phyloP scores from a whole-genome alignment of 2,113 vertebrate species.

The Epinephelus moara region DNA sequence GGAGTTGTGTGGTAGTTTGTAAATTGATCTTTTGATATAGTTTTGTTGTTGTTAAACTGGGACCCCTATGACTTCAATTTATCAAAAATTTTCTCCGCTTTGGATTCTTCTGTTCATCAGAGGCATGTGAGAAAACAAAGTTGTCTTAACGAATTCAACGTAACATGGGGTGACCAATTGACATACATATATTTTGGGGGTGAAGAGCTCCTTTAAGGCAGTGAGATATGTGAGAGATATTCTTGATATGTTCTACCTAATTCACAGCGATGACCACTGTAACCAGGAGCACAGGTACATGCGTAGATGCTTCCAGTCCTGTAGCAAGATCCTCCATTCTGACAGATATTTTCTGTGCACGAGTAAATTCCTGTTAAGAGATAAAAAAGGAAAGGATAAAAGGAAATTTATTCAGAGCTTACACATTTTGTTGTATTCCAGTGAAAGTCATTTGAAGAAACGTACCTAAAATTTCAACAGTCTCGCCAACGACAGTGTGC shows the following conservation, averaged over 20 bases:
- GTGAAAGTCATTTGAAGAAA: background rate
- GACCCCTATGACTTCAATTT: no score
- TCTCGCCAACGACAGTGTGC: slow-evolving; percentile 72
- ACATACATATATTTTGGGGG: no score
- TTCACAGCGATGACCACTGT: slow-evolving; percentile 92
- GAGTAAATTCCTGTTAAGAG: slow-evolving; percentile 84
- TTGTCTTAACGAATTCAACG: no score
- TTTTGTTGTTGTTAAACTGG: no score
- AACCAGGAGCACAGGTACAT: slow-evolving; percentile 94
- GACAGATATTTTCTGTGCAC: slow-evolving; percentile 89
- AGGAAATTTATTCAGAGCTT: background rate
- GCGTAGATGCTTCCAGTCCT: slow-evolving; percentile 85
- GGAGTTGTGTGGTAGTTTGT: no score
- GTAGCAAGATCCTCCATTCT: slow-evolving; percentile 92
- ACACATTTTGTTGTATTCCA: background rate
- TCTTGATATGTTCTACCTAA: slow-evolving; percentile 82
- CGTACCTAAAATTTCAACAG: slow-evolving; percentile 82
- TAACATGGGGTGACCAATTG: no score
- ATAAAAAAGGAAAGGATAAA: slow-evolving; percentile 37
- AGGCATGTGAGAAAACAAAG: no score
- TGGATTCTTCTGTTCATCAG: no score
- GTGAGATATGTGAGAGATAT: background rate
- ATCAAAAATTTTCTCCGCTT: no score
- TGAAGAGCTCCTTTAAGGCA: background rate
- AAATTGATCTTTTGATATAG: no score